Conservation (phyloP, 1,140 invertebrate genomes). For the Heliconius hermathena region DNA sequence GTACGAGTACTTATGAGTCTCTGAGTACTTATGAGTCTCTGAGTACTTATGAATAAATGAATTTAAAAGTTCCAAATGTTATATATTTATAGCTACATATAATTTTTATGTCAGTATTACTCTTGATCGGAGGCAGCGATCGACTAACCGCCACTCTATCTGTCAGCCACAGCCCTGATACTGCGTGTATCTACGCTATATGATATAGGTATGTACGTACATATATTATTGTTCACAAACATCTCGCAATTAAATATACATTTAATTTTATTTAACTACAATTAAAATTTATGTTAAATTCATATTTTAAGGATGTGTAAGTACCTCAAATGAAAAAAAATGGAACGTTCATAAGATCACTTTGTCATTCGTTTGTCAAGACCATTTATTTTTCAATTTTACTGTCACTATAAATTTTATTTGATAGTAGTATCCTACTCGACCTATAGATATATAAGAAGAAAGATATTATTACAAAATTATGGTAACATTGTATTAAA, state of each 20-base stretch:
- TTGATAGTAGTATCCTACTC: no score
- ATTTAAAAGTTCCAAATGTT: not conserved
- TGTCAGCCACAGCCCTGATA: slow-evolving; percentile 57
- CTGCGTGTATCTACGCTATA: slow-evolving; percentile 33
- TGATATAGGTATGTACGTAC: not conserved
- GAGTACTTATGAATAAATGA: no score
- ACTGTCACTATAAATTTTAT: no score
- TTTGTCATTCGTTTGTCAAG: not conserved
- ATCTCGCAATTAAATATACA: not conserved
- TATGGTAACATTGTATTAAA: not conserved
- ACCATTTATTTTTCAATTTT: no score
- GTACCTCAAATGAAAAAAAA: no score
- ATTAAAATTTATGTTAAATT: no score
- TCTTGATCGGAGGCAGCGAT: slow-evolving; percentile 53
- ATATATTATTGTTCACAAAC: not conserved
- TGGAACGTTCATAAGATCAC: no score
- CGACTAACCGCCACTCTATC: slow-evolving; percentile 70
- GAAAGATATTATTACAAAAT: not conserved
- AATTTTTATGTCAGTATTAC: not conserved
- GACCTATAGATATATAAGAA: not conserved
- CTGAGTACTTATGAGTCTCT: no score
- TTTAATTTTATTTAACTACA: not conserved
- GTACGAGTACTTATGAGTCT: no score
- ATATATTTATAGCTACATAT: not conserved
- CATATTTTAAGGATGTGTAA: no score